These are phyloP conservation scores for Piscicola geometra DNA, from an alignment of 2,888 invertebrate species.

Conservation along the genomic window DNA sequence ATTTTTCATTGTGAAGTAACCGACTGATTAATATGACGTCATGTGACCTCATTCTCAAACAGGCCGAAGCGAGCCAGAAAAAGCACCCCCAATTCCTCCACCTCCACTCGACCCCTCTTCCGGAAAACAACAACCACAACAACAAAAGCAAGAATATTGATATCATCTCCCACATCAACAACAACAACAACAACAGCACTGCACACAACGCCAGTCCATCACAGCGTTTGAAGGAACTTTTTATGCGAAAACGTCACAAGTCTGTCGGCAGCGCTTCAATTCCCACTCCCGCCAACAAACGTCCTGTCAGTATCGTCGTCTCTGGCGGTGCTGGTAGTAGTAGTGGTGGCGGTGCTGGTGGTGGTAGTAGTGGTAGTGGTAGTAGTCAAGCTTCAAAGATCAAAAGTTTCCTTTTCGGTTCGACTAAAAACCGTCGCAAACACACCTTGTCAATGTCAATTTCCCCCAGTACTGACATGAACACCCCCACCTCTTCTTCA, in stretches of 20 bases:
- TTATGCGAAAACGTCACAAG: conserved; percentile 45
- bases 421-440: conserved; percentile 12
- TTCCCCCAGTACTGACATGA: not conserved
- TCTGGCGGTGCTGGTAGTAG: not conserved
- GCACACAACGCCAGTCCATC: conserved; percentile 37
- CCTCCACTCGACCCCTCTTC: conserved; percentile 53
- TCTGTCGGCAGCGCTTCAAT: conserved; percentile 34
- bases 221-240: conserved; percentile 42
- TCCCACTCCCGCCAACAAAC: not conserved
- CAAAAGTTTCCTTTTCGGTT: conserved; percentile 9
- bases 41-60: too few relatives aligned
- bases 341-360: not conserved
- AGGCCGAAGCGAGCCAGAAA: too few relatives aligned
- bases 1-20: too few relatives aligned
- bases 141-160: not conserved
- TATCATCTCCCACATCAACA: not conserved
- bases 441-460: not conserved
- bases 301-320: not conserved
- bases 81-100: too few relatives aligned
- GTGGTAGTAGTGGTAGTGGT: not conserved
- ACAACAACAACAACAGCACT: not conserved
- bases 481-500: not conserved
- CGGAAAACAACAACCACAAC: conserved; percentile 43
- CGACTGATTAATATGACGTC: too few relatives aligned
- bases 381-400: not conserved